Conservation (phyloP, 2,797 vertebrate genomes). For the Clarias platycephalus region DNA sequence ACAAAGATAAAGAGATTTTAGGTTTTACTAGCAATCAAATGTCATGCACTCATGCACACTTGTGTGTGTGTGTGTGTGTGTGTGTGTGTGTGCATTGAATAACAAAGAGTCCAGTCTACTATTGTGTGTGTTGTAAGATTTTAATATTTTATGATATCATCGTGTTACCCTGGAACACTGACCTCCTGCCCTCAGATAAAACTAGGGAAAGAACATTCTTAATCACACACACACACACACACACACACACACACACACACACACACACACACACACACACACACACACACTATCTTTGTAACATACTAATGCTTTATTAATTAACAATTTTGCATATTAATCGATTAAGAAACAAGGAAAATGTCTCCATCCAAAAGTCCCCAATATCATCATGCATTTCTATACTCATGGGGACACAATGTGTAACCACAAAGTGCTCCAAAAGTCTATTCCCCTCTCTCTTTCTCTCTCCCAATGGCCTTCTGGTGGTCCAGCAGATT, state of each 20-base stretch:
- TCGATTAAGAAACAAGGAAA: neutral
- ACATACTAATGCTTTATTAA: too few species aligned
- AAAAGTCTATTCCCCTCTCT: too few species aligned
- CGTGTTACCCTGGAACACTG: constrained; percentile 71
- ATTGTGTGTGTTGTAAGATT: constrained; percentile 31
- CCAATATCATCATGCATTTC: neutral
- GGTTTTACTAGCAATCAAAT: constrained; percentile 38
- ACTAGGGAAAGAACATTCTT: constrained; percentile 59
- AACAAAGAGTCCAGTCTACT: constrained; percentile 23
- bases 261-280: constrained; percentile 31
- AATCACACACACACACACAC: constrained; percentile 50
- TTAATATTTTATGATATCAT: constrained; percentile 78
- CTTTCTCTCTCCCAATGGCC: too few species aligned
- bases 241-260: constrained; percentile 46
- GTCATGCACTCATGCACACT: constrained; percentile 69
- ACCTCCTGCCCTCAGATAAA: constrained; percentile 64
- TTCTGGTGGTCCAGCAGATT: too few species aligned
- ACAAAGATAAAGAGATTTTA: neutral
- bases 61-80: constrained; percentile 46
- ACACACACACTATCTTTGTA: neutral
- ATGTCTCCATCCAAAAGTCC: neutral
- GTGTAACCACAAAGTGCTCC: neutral
- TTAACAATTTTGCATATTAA: neutral
- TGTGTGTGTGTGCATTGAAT: constrained; percentile 32
- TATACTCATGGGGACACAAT: neutral